Evolutionary conservation across 2,888 invertebrate genomes (phyloP).

Genomic region (Pterostichus madidus): DNA sequence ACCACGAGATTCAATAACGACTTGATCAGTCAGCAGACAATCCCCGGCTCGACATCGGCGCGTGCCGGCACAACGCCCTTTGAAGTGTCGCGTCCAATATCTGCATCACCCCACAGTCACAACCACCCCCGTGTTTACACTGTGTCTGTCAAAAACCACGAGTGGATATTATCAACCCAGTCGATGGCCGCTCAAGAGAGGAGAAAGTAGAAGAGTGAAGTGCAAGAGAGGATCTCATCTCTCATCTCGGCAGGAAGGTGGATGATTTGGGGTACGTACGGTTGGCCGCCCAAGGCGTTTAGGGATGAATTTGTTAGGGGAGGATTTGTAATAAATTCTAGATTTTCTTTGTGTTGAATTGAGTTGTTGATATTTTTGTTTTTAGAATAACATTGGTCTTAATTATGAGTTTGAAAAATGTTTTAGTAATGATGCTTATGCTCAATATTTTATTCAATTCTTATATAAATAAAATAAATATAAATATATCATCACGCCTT

Average conservation of each 20-base stretch:
- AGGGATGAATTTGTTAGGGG: constrained; percentile 32
- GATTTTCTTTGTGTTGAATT: constrained; percentile 39
- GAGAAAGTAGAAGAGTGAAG: background rate
- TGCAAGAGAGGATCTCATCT: constrained; percentile 18
- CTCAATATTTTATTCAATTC: no score
- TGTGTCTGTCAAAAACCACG: constrained; percentile 58
- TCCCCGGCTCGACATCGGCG: constrained; percentile 15
- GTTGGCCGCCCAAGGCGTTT: constrained; percentile 6
- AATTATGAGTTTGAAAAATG: constrained; percentile 25
- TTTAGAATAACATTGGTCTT: constrained; percentile 24
- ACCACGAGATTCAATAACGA: constrained; percentile 50
- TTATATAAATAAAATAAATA: no score
- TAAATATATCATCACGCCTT: no score
- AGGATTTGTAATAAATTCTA: constrained; percentile 42
- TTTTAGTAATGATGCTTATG: background rate
- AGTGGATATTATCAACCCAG: constrained; percentile 33
- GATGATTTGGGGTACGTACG: constrained; percentile 24
- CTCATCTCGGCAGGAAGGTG: background rate
- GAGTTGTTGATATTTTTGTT: constrained; percentile 48
- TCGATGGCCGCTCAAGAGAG: constrained; percentile 21
- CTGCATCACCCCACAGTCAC: constrained; percentile 18
- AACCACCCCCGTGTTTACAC: constrained; percentile 36
- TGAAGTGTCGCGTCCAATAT: constrained; percentile 58
- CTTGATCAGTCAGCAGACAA: constrained; percentile 49
- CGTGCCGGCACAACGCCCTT: constrained; percentile 45